phyloP scores from a whole-genome alignment of 2,888 invertebrate genomes.

The Tigriopus californicus region DNA sequence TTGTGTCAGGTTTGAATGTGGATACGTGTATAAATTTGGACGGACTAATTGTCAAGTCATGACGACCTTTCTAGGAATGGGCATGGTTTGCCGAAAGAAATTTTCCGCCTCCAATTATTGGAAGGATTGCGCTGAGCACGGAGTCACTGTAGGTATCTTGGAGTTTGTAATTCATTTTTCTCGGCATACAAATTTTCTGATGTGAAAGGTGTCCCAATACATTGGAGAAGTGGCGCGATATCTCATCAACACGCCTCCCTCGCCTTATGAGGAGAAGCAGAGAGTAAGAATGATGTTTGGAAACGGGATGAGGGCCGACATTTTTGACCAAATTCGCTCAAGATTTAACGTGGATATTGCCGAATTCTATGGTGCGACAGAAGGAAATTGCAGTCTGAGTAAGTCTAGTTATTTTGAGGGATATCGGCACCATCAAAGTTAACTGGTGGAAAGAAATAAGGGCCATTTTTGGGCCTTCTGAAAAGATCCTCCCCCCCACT shows the following conservation, averaged over 20 bases:
- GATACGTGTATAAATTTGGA: too few species aligned
- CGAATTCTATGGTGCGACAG: slow-evolving; percentile 93
- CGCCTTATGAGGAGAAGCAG: slow-evolving; percentile 49
- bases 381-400: slow-evolving; percentile 70
- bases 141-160: slow-evolving; percentile 40
- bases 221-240: slow-evolving; percentile 84
- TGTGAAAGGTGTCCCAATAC: slow-evolving; percentile 52
- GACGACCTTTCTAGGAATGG: too few species aligned
- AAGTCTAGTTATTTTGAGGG: too few species aligned
- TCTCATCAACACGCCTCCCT: slow-evolving; percentile 52
- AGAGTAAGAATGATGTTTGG: slow-evolving; percentile 62
- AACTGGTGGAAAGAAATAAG: too few species aligned
- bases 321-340: slow-evolving; percentile 72
- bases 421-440: too few species aligned
- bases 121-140: slow-evolving; percentile 35
- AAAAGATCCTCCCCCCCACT: too few species aligned
- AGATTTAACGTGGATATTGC: slow-evolving; percentile 65
- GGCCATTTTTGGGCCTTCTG: too few species aligned
- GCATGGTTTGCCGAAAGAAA: slow-evolving; percentile 32
- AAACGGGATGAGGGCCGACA: slow-evolving; percentile 80
- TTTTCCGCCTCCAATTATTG: slow-evolving; percentile 39
- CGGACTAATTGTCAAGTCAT: too few species aligned
- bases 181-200: too few species aligned
- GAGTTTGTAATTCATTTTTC: too few species aligned
- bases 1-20: slow-evolving; percentile 14